Conservation (phyloP, 2,113 vertebrate species). For the Clinocottus analis region DNA sequence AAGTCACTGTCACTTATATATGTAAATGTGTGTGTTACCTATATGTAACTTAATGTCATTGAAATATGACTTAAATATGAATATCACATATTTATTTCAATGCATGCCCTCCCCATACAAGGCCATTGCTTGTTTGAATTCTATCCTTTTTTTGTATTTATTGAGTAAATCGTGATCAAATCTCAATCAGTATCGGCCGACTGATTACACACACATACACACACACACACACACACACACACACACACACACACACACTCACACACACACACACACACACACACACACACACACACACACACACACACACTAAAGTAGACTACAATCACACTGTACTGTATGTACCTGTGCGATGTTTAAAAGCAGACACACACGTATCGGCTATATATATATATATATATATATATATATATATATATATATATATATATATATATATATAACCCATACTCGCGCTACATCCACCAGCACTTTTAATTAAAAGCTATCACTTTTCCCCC, state of each 20-base stretch:
- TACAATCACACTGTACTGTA: too few relatives aligned
- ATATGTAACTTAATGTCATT: not conserved
- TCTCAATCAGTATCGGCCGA: not conserved
- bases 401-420: too few relatives aligned
- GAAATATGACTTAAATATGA: not conserved
- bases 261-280: not conserved
- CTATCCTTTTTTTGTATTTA: not conserved
- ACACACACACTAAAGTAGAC: too few relatives aligned
- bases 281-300: too few relatives aligned
- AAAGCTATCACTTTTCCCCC: slow-evolving; percentile 22
- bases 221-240: not conserved
- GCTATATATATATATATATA: too few relatives aligned
- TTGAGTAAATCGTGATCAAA: not conserved
- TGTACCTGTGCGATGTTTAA: too few relatives aligned
- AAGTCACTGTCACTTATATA: not conserved
- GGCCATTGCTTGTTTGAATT: not conserved
- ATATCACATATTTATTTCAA: not conserved
- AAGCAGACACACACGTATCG: too few relatives aligned
- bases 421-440: too few relatives aligned
- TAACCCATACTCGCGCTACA: not conserved
- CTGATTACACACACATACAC: not conserved
- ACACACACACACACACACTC: not conserved
- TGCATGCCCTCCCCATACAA: not conserved
- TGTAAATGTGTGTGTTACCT: too few relatives aligned
- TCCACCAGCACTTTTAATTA: slow-evolving; percentile 29